Evolutionary conservation across 2,797 vertebrate genomes (phyloP), one percentile per base, ranked within the genome.

Genomic region (Martes flavigula): DNA sequence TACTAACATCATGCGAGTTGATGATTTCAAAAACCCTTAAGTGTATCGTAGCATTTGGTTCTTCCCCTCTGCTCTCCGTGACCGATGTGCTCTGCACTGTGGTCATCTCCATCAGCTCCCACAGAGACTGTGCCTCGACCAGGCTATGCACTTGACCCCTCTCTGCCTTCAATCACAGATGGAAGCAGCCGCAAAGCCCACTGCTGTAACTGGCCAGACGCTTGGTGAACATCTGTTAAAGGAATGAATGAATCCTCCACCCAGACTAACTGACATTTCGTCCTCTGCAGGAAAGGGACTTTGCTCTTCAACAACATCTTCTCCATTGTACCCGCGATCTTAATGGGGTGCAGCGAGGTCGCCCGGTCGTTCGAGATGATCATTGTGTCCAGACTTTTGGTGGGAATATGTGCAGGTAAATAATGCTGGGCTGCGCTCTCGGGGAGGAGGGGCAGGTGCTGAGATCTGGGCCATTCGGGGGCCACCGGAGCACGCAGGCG

Each of bases 301-400:
- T 98, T 99, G 87, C 99, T 99, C 96, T 99, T 99, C 97, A 99
- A 99, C 98, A 99, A 99, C 96, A 93, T 99, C 93, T 99, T 99
- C 89, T 99, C 99, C 97, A 99, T 99, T 0, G 87, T 98, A 89
- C 99, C 99, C 0, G 99, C 99, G 2, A n/a, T 99, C 97, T 98
- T 99, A 78, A 99, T 99, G 99, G 99, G 99, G 38, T 98, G 98
- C 98, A 99, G 99, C 11, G 98, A 99, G 93, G 77, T 98, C 0
- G 98, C 99, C 78, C 97, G 97, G 82, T 99, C 99, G 0, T 99
- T 99, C n/a, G 99, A 99, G 98, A 99, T 99, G 20, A 99, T 99
- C 96, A 99, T 99, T 6, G 0, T 99, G 32, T 98, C 99, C 27
- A 98, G 99, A 17, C 94, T 99, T 32, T 73, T 99, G 82, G 99